Percentiles rank a stretch among this genome's conserved stretches.
phyloP scores from a whole-genome alignment of 1,140 invertebrate species.

The Parapsyche elsis region DNA sequence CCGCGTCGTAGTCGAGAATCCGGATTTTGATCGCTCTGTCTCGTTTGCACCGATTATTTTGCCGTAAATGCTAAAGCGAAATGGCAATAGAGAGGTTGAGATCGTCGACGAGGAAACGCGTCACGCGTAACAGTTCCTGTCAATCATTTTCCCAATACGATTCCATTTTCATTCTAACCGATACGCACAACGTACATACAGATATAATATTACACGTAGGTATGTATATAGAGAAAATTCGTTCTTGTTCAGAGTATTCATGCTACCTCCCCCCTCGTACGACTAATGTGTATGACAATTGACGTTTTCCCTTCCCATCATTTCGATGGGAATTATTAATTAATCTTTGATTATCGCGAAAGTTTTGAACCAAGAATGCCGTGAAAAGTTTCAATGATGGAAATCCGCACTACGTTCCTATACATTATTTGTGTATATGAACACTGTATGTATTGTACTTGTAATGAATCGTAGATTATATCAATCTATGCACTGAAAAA shows the following conservation, averaged over 20 bases:
- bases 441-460: no score
- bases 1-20: not conserved
- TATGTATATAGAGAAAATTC: not conserved
- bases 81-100: not conserved
- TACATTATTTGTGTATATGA: no score
- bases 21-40: not conserved
- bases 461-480: no score
- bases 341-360: no score
- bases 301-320: no score
- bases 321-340: no score
- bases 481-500: no score
- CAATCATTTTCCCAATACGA: conserved; percentile 52
- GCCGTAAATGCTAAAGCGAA: not conserved
- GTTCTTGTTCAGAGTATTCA: not conserved
- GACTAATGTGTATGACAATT: no score
- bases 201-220: not conserved
- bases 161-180: conserved; percentile 33
- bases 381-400: no score
- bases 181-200: not conserved
- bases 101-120: not conserved
- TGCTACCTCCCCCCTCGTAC: no score
- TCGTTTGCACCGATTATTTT: not conserved
- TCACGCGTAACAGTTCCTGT: conserved; percentile 49
- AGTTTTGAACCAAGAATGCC: no score
- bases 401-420: no score